Conservation (phyloP, 2,888 invertebrate genomes). For the Noctua pronuba region DNA sequence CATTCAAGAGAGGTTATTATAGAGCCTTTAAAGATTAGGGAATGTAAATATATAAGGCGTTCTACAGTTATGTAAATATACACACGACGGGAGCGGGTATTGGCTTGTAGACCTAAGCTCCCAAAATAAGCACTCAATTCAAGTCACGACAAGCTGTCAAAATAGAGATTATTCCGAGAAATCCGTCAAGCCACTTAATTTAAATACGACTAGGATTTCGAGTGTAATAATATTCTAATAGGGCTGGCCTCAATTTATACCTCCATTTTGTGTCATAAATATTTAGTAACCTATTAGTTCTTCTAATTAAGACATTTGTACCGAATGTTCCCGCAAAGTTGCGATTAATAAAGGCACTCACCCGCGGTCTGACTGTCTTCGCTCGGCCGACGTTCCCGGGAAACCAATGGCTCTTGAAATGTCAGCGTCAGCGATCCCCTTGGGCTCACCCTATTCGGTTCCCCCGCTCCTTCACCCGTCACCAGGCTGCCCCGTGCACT, state of each 20-base stretch:
- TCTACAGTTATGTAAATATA: not conserved
- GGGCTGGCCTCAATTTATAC: slow-evolving; percentile 22
- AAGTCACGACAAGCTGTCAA: slow-evolving; percentile 46
- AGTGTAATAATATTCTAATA: slow-evolving; percentile 33
- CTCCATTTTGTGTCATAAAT: slow-evolving; percentile 38
- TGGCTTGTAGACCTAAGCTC: slow-evolving; percentile 9
- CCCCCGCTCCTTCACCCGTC: slow-evolving; percentile 77
- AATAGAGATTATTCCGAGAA: slow-evolving; percentile 52
- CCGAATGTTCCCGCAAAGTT: not conserved
- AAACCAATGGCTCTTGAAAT: slow-evolving; percentile 91
- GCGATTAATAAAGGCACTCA: slow-evolving; percentile 70
- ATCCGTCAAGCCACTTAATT: slow-evolving; percentile 54
- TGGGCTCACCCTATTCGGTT: slow-evolving; percentile 87
- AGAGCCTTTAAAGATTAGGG: not conserved
- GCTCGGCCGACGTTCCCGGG: slow-evolving; percentile 90
- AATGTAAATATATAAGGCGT: not conserved
- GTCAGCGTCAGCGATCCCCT: slow-evolving; percentile 91
- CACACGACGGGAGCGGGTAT: not conserved
- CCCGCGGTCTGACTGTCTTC: slow-evolving; percentile 90
- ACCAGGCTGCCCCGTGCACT: slow-evolving; percentile 86
- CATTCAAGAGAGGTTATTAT: too few species aligned
- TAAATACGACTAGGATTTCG: slow-evolving; percentile 41
- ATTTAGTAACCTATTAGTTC: slow-evolving; percentile 27
- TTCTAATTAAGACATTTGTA: slow-evolving; percentile 23
- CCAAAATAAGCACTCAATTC: slow-evolving; percentile 37